Conservation (phyloP, 2,797 vertebrate species). For the Urophycis tenuis region DNA sequence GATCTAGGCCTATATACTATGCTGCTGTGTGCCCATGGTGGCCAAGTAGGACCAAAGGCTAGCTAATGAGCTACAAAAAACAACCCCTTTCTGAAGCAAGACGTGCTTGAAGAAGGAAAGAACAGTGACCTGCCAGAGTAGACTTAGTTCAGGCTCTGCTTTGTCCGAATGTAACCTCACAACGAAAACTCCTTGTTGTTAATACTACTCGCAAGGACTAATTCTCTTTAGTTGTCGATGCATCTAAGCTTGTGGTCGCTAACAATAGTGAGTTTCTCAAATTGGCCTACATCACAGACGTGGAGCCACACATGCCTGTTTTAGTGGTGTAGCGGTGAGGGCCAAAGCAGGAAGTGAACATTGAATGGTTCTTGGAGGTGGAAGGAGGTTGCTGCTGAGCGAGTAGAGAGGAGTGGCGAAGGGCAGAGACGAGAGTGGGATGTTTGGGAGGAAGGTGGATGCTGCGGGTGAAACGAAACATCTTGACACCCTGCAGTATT, state of each 20-base stretch:
- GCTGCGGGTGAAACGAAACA: neutral
- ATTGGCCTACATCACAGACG: no score
- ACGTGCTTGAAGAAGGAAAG: neutral
- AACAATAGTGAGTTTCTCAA: neutral
- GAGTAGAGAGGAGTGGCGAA: no score
- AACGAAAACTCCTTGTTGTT: neutral
- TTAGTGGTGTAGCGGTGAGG: neutral
- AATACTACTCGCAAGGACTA: neutral
- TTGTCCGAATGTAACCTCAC: neutral
- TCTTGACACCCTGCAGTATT: neutral
- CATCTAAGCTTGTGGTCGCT: neutral
- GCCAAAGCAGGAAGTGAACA: neutral
- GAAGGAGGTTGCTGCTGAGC: no score
- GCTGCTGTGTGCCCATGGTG: no score
- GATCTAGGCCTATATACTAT: no score
- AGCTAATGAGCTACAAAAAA: neutral
- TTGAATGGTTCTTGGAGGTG: neutral
- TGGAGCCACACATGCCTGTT: neutral
- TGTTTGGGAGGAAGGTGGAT: neutral
- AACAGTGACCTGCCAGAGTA: neutral
- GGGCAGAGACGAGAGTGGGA: no score
- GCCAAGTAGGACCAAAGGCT: neutral
- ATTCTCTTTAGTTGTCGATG: neutral
- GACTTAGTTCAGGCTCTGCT: neutral
- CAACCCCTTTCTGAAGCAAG: neutral